Evolutionary conservation across 2,888 invertebrate species (phyloP), one percentile per base, ranked within the genome.

Genomic region (Eristalis pertinax): DNA sequence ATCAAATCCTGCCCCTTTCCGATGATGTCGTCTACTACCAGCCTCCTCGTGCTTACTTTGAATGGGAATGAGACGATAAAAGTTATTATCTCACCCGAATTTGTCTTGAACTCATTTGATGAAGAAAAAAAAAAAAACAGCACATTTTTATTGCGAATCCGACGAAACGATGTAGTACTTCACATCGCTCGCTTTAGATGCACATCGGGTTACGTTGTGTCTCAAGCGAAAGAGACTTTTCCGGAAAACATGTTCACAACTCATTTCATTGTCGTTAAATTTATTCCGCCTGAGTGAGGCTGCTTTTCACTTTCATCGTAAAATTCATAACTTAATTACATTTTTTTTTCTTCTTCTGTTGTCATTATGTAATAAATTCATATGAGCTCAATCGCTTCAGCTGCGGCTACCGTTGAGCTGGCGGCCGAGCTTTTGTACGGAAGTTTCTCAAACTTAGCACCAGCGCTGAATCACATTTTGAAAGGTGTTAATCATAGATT

Each of bases 201-300:
- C 60, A 60, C 75, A 68, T 68, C 43, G 41, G 3, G n/a, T 60
- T 68, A n/a, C 65, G 5, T 26, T 29, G 50, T 32, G 50, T 32
- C 56, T n/a, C 19, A 7, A 43, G 19, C 41, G 29, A 19, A 35
- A 35, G 38, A 32, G 32, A 62, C 76, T 76, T 68, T 76, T 76
- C 76, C 76, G 76, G 76, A 76, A 75, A 76, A 76, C 68, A 62
- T 41, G 62, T 76, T 68, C 68, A 58, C 75, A 75, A 68, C 62
- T 43, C 76, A 68, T 68, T 76, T 32, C 76, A 41, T 67, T 68
- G 76, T 76, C 60, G 67, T 68, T 76, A 43, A 38, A 76, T 62
- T 62, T 41, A 68, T 68, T 76, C 68, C 68, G 76, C 68, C 62
- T 43, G 62, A 60, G 41, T 41, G 19, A 76, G 62, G 19, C 50